Conservation (phyloP, 2,797 vertebrate genomes). For the Natrix natrix region DNA sequence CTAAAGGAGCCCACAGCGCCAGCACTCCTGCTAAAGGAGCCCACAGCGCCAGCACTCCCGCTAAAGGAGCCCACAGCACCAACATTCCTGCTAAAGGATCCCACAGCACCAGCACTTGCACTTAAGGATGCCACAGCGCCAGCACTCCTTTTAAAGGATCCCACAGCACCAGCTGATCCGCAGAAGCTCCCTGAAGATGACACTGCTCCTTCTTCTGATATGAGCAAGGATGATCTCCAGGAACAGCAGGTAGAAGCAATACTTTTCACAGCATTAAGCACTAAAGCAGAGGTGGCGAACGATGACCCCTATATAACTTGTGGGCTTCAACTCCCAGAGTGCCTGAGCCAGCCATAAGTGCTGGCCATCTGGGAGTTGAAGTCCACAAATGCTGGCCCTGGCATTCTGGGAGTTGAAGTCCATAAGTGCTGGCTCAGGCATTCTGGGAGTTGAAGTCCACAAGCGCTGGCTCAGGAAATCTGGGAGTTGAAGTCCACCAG, state of each 20-base stretch:
- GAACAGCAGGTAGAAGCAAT: background rate
- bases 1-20: too few species aligned
- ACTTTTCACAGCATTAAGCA: background rate
- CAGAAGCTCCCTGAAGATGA: background rate
- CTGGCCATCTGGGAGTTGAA: too few species aligned
- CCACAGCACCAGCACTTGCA: too few species aligned
- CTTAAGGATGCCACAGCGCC: too few species aligned
- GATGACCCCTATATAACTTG: background rate
- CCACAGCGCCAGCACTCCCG: too few species aligned
- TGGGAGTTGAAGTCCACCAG: background rate
- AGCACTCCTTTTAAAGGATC: background rate
- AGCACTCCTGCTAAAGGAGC: too few species aligned
- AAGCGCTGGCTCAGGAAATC: too few species aligned
- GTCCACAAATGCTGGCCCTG: too few species aligned
- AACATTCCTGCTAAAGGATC: too few species aligned
- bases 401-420: too few species aligned
- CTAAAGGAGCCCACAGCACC: background rate
- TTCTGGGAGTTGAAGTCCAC: too few species aligned
- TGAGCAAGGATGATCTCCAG: background rate
- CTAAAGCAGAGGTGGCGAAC: background rate
- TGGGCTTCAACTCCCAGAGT: background rate
- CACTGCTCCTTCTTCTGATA: background rate
- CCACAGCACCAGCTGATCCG: background rate
- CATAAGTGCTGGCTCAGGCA: too few species aligned
- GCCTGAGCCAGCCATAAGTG: background rate